A percentile compares a stretch with the other conserved stretches of the same genome.
These are phyloP conservation scores for Lampris incognitus DNA, from an alignment of 2,113 vertebrate species.

Conservation along the genomic window DNA sequence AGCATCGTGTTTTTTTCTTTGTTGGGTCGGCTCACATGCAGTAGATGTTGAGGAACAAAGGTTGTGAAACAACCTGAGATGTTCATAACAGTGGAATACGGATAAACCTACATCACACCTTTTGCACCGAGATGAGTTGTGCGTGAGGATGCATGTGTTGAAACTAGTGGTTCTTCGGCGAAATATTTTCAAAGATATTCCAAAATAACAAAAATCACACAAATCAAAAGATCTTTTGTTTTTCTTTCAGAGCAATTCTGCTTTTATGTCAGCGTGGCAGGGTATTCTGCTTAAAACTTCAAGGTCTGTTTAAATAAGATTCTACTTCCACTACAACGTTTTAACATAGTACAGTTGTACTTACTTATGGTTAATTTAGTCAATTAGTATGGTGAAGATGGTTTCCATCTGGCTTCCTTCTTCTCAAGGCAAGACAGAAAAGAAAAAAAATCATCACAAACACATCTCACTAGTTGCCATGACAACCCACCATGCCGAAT, in stretches of 20 bases:
- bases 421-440: constrained; percentile 47
- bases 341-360: constrained; percentile 27
- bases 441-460: constrained; percentile 42
- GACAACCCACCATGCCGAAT: constrained; percentile 76
- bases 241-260: constrained; percentile 4
- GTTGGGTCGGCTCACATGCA: background rate
- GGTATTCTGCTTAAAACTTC: constrained; percentile 6
- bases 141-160: constrained; percentile 5
- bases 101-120: background rate
- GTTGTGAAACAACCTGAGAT: constrained; percentile 19
- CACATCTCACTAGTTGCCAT: constrained; percentile 77
- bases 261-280: constrained; percentile 16
- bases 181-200: constrained; percentile 11
- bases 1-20: background rate
- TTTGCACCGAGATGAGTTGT: background rate
- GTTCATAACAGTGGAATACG: background rate
- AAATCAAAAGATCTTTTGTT: constrained; percentile 10
- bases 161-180: constrained; percentile 9
- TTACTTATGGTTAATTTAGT: constrained; percentile 41
- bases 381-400: constrained; percentile 29
- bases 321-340: background rate
- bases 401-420: constrained; percentile 52
- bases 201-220: background rate
- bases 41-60: background rate
- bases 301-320: constrained; percentile 1